These are phyloP conservation scores for Nesoenas mayeri DNA, from an alignment of 2,113 vertebrate species.

Conservation along the genomic window DNA sequence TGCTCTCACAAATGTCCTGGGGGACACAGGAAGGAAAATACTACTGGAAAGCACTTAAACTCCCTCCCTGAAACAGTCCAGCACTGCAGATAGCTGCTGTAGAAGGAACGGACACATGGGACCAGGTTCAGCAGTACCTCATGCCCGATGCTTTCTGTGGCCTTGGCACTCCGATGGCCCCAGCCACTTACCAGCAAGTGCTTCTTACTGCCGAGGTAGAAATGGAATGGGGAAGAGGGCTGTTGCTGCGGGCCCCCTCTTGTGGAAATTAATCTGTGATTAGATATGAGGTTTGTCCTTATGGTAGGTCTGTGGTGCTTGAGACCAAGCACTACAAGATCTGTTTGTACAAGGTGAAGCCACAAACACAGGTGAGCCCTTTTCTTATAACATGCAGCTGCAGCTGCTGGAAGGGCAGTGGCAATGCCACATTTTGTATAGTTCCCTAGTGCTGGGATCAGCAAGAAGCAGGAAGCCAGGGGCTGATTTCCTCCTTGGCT, in stretches of 20 bases:
- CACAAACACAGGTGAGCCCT: background rate
- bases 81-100: background rate
- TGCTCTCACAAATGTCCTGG: background rate
- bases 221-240: background rate
- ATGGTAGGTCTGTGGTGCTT: background rate
- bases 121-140: background rate
- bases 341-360: background rate
- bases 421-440: background rate
- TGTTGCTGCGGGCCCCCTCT: background rate
- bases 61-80: background rate
- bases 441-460: background rate
- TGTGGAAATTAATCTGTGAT: accelerated
- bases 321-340: background rate
- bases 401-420: background rate
- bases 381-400: accelerated
- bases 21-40: background rate
- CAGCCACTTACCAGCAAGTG: background rate
- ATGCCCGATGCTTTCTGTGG: background rate
- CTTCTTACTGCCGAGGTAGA: background rate
- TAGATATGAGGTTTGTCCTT: background rate
- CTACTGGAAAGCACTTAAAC: background rate
- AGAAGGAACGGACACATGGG: background rate
- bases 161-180: background rate
- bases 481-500: background rate
- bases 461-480: background rate